Conservation (phyloP, 2,888 invertebrate genomes). For the Heterodera filipjevi region DNA sequence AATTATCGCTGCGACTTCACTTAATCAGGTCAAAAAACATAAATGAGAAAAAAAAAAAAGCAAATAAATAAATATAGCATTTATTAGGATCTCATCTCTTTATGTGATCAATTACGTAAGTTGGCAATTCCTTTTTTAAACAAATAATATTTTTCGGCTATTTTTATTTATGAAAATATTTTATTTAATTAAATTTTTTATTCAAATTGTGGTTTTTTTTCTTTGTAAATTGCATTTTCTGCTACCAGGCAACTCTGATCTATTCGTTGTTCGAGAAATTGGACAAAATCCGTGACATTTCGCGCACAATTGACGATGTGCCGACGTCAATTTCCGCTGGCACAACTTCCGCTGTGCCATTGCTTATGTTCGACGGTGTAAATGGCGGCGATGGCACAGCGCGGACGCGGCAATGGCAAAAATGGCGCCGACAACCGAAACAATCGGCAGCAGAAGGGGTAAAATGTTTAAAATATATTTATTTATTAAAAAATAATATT, state of each 20-base stretch:
- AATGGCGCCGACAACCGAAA: not conserved
- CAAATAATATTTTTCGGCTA: not conserved
- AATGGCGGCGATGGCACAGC: not conserved
- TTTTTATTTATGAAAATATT: not conserved
- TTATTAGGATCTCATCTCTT: conserved; percentile 84
- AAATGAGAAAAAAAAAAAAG: not conserved
- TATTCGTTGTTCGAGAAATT: conserved; percentile 90
- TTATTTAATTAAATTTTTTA: not conserved
- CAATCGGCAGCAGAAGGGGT: not conserved
- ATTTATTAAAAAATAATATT: too few species aligned
- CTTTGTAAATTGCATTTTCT: not conserved
- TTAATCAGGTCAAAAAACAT: conserved; percentile 26
- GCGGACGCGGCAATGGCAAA: not conserved
- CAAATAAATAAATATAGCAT: not conserved
- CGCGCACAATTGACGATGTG: conserved; percentile 27
- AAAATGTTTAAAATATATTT: not conserved
- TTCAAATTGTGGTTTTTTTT: not conserved
- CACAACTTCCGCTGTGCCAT: not conserved
- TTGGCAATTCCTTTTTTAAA: conserved; percentile 66
- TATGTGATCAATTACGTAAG: conserved; percentile 93
- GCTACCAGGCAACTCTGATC: conserved; percentile 68
- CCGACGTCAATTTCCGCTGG: not conserved
- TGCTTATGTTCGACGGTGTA: not conserved
- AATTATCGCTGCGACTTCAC: conserved; percentile 27
- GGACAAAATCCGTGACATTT: conserved; percentile 49